These are phyloP conservation scores for Nipponacmea schrenckii DNA, from an alignment of 2,888 invertebrate genomes.

Conservation along the genomic window DNA sequence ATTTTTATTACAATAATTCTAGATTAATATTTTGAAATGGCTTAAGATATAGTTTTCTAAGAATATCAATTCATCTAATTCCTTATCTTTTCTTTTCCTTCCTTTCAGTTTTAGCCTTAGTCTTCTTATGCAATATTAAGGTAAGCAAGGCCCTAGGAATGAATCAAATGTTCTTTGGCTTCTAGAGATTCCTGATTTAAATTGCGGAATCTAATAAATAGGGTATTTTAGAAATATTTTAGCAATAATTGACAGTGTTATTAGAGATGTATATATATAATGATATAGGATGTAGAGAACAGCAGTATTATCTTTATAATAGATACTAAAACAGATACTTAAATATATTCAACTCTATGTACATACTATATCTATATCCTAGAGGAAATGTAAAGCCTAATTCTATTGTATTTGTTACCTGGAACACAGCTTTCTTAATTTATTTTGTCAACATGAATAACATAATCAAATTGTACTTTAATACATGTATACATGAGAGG, in stretches of 20 bases:
- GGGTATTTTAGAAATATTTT: neutral
- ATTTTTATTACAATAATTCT: no score
- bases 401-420: no score
- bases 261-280: neutral
- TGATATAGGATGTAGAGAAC: neutral
- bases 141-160: neutral
- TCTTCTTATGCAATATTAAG: slow-evolving; percentile 6
- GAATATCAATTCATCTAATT: neutral
- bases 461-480: no score
- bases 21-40: no score
- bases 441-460: no score
- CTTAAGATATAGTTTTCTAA: no score
- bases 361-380: no score
- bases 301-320: neutral
- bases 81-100: neutral
- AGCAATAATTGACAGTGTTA: neutral
- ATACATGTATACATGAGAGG: no score
- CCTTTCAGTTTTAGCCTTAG: slow-evolving; percentile 7
- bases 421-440: no score
- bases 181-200: neutral
- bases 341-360: no score
- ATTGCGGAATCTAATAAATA: neutral
- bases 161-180: neutral
- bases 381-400: no score
- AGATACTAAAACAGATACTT: no score